Evolutionary conservation across 2,797 vertebrate species (phyloP).

Genomic region (Heteromormyrus szaboi): DNA sequence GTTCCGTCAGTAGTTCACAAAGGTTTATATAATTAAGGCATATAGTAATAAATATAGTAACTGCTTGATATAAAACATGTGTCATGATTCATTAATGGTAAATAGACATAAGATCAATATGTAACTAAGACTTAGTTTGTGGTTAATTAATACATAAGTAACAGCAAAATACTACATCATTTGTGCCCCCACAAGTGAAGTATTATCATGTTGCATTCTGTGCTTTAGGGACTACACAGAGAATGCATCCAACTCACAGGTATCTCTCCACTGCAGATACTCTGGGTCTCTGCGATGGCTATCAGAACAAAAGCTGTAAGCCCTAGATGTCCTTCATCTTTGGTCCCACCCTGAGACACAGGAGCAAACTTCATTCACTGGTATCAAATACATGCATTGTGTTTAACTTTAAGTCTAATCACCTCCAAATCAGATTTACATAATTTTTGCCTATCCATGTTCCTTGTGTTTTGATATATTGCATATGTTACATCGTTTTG

Average conservation of each 20-base stretch:
- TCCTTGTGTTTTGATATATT: not conserved
- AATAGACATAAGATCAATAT: not conserved
- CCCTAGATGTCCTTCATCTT: slow-evolving; percentile 20
- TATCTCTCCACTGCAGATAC: not conserved
- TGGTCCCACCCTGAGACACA: slow-evolving; percentile 49
- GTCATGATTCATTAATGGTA: not conserved
- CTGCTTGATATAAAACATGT: not conserved
- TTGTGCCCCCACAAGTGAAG: not conserved
- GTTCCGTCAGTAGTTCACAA: not conserved
- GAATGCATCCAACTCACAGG: not conserved
- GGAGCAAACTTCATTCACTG: not conserved
- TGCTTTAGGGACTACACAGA: not conserved
- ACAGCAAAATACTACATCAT: not conserved
- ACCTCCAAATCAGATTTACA: not conserved
- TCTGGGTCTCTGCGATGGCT: slow-evolving; percentile 44
- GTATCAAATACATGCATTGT: not conserved
- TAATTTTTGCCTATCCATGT: not conserved
- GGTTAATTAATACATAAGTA: not conserved
- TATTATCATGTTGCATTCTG: not conserved
- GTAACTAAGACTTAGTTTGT: not conserved
- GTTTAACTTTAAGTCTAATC: not conserved
- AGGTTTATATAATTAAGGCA: not conserved
- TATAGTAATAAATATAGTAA: not conserved
- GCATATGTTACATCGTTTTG: not conserved
- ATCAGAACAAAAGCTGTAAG: slow-evolving; percentile 62